Evolutionary conservation across 2,888 invertebrate species (phyloP), one percentile per base, ranked within the genome.

Genomic region (Brenthis hecate): DNA sequence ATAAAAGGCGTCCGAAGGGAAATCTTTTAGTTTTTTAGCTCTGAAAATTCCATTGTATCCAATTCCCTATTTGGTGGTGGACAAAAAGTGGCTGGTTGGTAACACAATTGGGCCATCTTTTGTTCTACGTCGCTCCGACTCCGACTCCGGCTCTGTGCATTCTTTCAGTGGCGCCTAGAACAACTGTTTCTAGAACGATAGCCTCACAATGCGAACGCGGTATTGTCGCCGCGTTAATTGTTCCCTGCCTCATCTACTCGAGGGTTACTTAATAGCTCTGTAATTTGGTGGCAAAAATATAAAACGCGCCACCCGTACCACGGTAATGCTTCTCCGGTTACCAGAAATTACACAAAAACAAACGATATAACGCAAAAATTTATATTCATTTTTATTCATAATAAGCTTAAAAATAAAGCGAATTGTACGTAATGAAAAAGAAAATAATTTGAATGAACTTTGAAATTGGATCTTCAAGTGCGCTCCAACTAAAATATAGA

Each of bases 111-210:
- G 82, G 81, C 77, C 81, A 78, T 78, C 85, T 82, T 84, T 85
- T 86, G 86, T 87, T 85, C 78, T 74, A 75, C 68, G 74, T 72
- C 79, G 66, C 66, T 62, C 66, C 61, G 50, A 32, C 61, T 19
- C 54, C 60, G 79, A 80, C 78, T 77, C 75, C 76, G 72, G 76
- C 75, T 62, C 53, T 51, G 53, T 54, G 79, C 76, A 77, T 84
- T 85, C 84, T 85, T 83, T 81, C 80, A 80, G 76, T 75, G 75
- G 78, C 77, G 78, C 75, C 78, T 80, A 83, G 76, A 85, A 83
- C 86, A 83, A 85, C 86, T 85, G 86, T 83, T 85, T 80, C 85
- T 81, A 80, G 82, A 81, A 78, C 86, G 87, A 85, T 84, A 84
- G 81, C 79, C 79, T 77, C 75, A 85, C 85, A 85, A 84, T 84